Base-by-base conservation (phyloP, 2,888 invertebrate species). In the Allolobophora icterica region DNA sequence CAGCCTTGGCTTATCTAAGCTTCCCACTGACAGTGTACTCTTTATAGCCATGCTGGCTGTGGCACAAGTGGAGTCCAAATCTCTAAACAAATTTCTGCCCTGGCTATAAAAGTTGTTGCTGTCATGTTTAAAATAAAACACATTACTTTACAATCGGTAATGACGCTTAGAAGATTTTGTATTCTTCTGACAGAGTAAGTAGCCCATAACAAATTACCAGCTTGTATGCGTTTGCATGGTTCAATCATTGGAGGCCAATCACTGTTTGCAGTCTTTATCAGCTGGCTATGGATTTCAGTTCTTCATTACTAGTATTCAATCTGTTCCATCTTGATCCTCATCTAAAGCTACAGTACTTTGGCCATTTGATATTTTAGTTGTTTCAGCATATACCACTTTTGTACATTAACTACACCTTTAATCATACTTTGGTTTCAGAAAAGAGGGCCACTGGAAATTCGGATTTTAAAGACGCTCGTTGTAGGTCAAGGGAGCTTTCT, bases 401-500 rank as follows among this genome's bases (percentile, higher is more conserved):
- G 71, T 71, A 71, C n/a, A 71, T 71, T 71, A n/a, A 71, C 71
- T 11, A n/a, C 8, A n/a, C 71, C 71, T 71, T 87, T 2, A 5
- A 87, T 87, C 87, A 87, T 87, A 87, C 87, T 87, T 87, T 87
- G 19, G 87, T 87, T 35, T 87, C 87, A 0, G 87, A 87, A 34
- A 87, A 87, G 21, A 87, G 38, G 34, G 87, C 11, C 21, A 38
- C 38, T 1, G 87, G 87, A 87, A 87, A 87, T 87, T 87, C 87
- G 17, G 34, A 34, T 87, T 87, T 87, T 87, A 87, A 87, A 34
- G 87, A 35, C 24, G 87, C 35, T 17, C 34, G 87, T 35, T 87
- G 87, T 24, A 34, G 21, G 87, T 87, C 38, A 33, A 87, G 19
- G 38, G 87, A 34, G 24, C 38, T 87, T 87, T 87, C 87, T 11